Evolutionary conservation across 2,113 vertebrate genomes (phyloP), one percentile per base, ranked within the genome.

Genomic region (Psammodynastes pulverulentus): DNA sequence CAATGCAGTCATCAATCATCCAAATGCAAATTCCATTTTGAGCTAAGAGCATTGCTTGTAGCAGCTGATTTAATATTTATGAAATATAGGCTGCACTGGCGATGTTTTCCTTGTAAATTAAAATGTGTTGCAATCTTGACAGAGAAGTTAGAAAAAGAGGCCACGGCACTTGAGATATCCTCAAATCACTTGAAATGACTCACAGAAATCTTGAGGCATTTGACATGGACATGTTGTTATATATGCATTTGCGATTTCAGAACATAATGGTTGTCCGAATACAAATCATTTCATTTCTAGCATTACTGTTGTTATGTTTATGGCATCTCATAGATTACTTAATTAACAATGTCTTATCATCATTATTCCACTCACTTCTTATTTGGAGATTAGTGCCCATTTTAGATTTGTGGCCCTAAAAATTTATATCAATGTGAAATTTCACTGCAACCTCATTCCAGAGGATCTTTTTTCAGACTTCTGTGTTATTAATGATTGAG

Each of bases 281-380:
- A 84, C 34, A 90, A 95, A 90, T 95, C 85, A 93, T 96, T 89
- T 88, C 93, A 90, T 91, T 94, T 96, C 94, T 21, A 4, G 12
- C 93, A 90, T 67, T 95, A 93, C 53, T 89, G 0, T 58, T 92
- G 91, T 29, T 79, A 21, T 90, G 94, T 95, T 95, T 94, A 97
- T 95, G 93, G 51, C 90, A 93, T 84, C 94, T 88, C 91, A 91
- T 53, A 91, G 85, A 56, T 94, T 91, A 93, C 96, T 96, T 97
- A 98, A 98, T 98, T 97, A 98, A 97, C 95, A 54, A 91, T 97
- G 92, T 96, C 96, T 86, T 86, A 95, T 95, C 94, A 91, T 95
- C 94, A 95, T 97, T 94, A 92, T 97, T 96, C 92, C 95, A 96
- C 95, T 98, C 96, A 97, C 92, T 93, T 91, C 96, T 96, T 96